These are phyloP conservation scores for Fringilla coelebs DNA, from an alignment of 2,797 vertebrate species.

Conservation along the genomic window DNA sequence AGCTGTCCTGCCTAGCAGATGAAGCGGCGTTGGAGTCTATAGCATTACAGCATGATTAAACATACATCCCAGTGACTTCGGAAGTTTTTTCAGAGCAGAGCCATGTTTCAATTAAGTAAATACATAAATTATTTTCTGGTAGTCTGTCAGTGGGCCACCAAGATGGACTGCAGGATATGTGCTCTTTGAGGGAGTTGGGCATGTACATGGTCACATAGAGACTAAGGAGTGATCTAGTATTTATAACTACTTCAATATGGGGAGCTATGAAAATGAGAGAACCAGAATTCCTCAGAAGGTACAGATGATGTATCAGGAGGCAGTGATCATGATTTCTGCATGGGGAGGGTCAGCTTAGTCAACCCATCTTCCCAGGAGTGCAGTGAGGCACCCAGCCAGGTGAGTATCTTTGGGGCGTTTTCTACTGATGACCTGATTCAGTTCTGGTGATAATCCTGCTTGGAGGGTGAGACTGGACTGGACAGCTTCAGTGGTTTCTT, in stretches of 20 bases:
- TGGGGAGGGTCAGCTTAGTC: neutral
- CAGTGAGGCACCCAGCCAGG: neutral
- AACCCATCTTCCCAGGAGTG: neutral
- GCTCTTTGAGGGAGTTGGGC: neutral
- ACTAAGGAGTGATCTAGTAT: neutral
- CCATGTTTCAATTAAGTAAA: neutral
- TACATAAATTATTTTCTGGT: neutral
- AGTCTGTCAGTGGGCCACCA: neutral
- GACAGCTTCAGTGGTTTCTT: neutral
- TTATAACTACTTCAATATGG: neutral
- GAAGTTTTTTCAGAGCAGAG: neutral
- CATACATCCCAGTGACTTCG: neutral
- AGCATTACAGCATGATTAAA: neutral
- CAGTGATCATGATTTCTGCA: neutral
- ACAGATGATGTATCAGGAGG: neutral
- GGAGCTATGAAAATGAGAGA: neutral
- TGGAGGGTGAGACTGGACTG: neutral
- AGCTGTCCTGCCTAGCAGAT: neutral
- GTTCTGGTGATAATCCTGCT: neutral
- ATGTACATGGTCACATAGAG: neutral
- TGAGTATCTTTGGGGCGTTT: neutral
- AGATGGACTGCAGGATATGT: neutral
- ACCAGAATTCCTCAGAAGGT: neutral
- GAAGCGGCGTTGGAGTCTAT: neutral
- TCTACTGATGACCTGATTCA: neutral